phyloP scores from a whole-genome alignment of 2,797 vertebrate genomes.

The Thripadectes ignobilis region DNA sequence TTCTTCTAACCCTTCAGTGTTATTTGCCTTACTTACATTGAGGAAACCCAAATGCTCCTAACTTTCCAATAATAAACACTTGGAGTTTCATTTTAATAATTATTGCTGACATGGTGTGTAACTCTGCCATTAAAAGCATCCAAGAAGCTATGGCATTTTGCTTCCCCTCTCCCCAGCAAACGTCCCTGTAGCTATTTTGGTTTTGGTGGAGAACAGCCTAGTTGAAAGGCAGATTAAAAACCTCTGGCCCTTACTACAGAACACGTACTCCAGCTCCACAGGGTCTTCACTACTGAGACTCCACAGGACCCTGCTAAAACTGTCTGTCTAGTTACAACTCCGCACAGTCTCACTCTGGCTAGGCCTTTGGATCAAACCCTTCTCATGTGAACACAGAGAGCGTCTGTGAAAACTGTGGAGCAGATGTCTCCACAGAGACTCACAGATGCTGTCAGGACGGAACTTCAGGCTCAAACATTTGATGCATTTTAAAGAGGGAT shows the following conservation, averaged over 20 bases:
- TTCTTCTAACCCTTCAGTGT: neutral
- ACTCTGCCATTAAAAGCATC: slow-evolving; percentile 24
- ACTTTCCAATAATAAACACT: slow-evolving; percentile 29
- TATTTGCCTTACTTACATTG: neutral
- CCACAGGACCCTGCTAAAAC: slow-evolving; percentile 73
- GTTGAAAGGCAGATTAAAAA: slow-evolving; percentile 68
- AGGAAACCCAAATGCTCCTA: neutral
- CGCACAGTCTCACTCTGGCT: slow-evolving; percentile 68
- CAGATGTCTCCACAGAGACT: slow-evolving; percentile 81
- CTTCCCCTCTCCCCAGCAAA: slow-evolving; percentile 3
- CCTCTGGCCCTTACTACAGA: slow-evolving; percentile 50
- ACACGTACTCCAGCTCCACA: slow-evolving; percentile 61
- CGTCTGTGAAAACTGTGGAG: slow-evolving; percentile 76
- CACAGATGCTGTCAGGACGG: slow-evolving; percentile 79
- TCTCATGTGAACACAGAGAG: slow-evolving; percentile 77
- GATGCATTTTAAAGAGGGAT: slow-evolving; percentile 83
- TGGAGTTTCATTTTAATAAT: neutral
- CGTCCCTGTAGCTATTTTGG: slow-evolving; percentile 25
- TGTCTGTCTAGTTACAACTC: slow-evolving; percentile 74
- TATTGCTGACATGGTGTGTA: neutral
- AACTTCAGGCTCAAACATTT: slow-evolving; percentile 81
- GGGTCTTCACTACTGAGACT: slow-evolving; percentile 70
- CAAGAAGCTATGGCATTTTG: slow-evolving; percentile 24
- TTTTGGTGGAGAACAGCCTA: slow-evolving; percentile 15
- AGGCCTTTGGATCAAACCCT: slow-evolving; percentile 79